phyloP scores from a whole-genome alignment of 1,140 invertebrate genomes.

The Drosophila bipectinata region DNA sequence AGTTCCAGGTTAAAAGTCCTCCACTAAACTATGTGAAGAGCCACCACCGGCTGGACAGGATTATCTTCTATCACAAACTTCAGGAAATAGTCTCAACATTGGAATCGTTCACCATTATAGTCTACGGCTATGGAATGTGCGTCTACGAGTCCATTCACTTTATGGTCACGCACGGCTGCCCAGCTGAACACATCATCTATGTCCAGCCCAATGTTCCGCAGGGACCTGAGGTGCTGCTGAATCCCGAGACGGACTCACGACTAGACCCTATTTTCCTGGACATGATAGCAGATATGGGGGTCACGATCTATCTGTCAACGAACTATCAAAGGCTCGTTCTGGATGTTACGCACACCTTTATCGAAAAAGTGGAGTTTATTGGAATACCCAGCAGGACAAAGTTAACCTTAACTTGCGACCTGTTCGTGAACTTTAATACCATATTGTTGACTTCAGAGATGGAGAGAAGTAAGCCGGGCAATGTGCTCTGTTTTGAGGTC shows the following conservation, averaged over 20 bases:
- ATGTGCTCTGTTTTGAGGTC: background rate
- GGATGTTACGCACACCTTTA: background rate
- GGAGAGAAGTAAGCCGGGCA: slow-evolving; percentile 11
- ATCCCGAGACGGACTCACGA: slow-evolving; percentile 28
- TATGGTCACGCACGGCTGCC: slow-evolving; percentile 41
- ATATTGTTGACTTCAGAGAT: background rate
- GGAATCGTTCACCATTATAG: background rate
- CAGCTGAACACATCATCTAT: slow-evolving; percentile 14
- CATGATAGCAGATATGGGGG: slow-evolving; percentile 52
- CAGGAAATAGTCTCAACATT: slow-evolving; percentile 9
- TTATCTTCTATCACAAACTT: slow-evolving; percentile 63
- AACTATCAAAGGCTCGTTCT: slow-evolving; percentile 9
- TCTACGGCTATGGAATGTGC: slow-evolving; percentile 46
- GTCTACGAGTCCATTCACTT: slow-evolving; percentile 62
- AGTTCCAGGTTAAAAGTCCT: background rate
- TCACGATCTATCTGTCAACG: slow-evolving; percentile 14
- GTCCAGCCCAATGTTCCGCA: slow-evolving; percentile 34
- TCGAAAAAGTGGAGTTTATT: slow-evolving; percentile 33
- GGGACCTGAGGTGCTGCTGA: slow-evolving; percentile 9
- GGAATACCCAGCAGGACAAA: background rate
- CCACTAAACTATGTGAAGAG: slow-evolving; percentile 48
- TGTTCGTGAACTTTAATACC: slow-evolving; percentile 55
- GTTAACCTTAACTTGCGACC: slow-evolving; percentile 18
- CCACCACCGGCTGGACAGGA: slow-evolving; percentile 57
- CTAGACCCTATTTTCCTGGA: slow-evolving; percentile 41